Conservation (phyloP, 2,797 vertebrate genomes). For the Notolepis coatsorum region DNA sequence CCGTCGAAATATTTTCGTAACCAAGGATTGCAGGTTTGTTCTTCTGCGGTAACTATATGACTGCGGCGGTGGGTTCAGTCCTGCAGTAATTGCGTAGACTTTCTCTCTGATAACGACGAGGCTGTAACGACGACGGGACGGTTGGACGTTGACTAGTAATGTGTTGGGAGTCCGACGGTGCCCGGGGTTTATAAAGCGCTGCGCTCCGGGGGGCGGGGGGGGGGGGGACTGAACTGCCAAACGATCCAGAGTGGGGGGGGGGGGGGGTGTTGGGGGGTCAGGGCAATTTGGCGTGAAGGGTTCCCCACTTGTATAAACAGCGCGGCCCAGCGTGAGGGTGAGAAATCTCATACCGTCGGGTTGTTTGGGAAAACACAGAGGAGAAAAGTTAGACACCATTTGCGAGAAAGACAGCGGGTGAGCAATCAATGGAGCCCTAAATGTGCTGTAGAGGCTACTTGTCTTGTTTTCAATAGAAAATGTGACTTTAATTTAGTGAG, state of each 20-base stretch:
- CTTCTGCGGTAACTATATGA: no score
- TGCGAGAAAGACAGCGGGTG: slow-evolving; percentile 44
- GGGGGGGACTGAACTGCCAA: slow-evolving; percentile 17
- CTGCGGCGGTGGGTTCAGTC: no score
- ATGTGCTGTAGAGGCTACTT: no score
- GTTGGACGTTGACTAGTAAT: slow-evolving; percentile 20
- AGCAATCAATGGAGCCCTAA: no score
- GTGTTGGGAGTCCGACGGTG: slow-evolving; percentile 23
- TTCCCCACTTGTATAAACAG: slow-evolving; percentile 31
- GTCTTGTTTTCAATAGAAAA: no score
- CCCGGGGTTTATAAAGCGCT: slow-evolving; percentile 50
- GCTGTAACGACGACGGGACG: slow-evolving; percentile 70
- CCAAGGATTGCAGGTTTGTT: no score
- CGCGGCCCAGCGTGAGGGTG: slow-evolving; percentile 34
- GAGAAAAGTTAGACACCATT: slow-evolving; percentile 74
- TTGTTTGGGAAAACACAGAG: slow-evolving; percentile 81
- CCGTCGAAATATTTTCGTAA: no score
- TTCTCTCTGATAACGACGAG: no score
- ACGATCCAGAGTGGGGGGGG: slow-evolving; percentile 24
- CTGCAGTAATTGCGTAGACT: no score
- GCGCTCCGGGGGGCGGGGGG: slow-evolving; percentile 16
- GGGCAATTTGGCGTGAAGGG: slow-evolving; percentile 77
- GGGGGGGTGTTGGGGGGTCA: no score
- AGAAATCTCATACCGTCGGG: slow-evolving; percentile 70
- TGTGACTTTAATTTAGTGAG: no score